phyloP scores from a whole-genome alignment of 2,888 invertebrate genomes.

The Andrena dorsata region DNA sequence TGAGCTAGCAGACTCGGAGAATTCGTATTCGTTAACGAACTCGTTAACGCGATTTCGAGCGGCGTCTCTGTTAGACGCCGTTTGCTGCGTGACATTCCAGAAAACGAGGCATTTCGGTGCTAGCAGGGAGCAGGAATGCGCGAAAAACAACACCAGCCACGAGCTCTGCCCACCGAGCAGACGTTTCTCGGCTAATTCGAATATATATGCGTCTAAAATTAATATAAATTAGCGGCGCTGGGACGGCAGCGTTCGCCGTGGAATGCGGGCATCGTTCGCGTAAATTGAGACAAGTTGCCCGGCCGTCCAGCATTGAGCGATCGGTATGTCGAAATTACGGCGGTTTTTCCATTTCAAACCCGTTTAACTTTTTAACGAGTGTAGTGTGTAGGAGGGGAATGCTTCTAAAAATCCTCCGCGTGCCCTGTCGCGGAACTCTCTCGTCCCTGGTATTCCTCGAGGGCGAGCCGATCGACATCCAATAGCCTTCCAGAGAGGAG shows the following conservation, averaged over 20 bases:
- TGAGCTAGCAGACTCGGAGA: background rate
- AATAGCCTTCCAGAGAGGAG: background rate
- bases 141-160: constrained; percentile 31
- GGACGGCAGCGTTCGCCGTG: constrained; percentile 34
- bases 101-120: constrained; percentile 1
- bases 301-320: constrained; percentile 25
- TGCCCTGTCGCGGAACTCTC: too few relatives aligned
- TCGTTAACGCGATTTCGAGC: constrained; percentile 30
- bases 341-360: background rate
- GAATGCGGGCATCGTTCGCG: constrained; percentile 64
- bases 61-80: background rate
- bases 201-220: constrained; percentile 71
- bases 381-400: too few relatives aligned
- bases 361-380: too few relatives aligned
- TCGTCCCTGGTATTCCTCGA: too few relatives aligned
- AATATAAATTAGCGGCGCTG: constrained; percentile 70
- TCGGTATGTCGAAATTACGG: constrained; percentile 15
- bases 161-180: background rate
- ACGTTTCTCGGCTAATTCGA: constrained; percentile 59
- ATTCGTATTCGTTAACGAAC: constrained; percentile 12
- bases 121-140: constrained; percentile 33
- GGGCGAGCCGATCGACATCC: background rate
- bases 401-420: too few relatives aligned
- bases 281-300: constrained; percentile 73
- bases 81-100: constrained; percentile 8